Conservation (phyloP, 2,113 vertebrate species). For the Gallinago paraguaiae region DNA sequence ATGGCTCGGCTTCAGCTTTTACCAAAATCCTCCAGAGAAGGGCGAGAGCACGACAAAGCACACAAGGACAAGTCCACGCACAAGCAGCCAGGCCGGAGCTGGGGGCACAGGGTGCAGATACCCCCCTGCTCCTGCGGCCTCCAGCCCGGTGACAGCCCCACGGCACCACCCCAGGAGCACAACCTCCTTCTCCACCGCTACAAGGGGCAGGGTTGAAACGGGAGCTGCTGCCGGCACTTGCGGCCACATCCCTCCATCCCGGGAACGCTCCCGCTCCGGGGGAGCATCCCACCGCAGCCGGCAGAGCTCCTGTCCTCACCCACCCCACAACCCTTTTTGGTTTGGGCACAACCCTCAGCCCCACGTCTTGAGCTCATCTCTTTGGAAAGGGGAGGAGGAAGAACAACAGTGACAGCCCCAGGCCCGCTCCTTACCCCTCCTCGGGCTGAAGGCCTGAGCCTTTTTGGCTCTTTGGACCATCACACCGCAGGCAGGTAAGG, state of each 20-base stretch:
- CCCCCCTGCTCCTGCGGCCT: not conserved
- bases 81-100: not conserved
- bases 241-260: not conserved
- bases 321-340: not conserved
- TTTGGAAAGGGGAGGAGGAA: not conserved
- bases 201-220: not conserved
- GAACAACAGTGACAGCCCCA: not conserved
- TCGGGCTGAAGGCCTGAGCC: not conserved
- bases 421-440: accelerated
- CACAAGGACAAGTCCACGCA: not conserved
- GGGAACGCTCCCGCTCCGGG: accelerated
- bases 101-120: accelerated
- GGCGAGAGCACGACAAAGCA: not conserved
- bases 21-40: accelerated
- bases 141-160: not conserved
- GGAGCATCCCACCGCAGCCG: accelerated
- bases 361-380: accelerated
- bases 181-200: not conserved
- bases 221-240: accelerated
- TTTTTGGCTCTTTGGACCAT: not conserved
- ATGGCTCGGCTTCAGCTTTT: not conserved
- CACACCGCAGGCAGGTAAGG: not conserved
- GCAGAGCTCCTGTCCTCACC: accelerated
- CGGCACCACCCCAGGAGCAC: not conserved
- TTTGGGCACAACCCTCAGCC: not conserved